These are phyloP conservation scores for Festucalex cinctus DNA, from an alignment of 2,113 vertebrate species.

Conservation along the genomic window DNA sequence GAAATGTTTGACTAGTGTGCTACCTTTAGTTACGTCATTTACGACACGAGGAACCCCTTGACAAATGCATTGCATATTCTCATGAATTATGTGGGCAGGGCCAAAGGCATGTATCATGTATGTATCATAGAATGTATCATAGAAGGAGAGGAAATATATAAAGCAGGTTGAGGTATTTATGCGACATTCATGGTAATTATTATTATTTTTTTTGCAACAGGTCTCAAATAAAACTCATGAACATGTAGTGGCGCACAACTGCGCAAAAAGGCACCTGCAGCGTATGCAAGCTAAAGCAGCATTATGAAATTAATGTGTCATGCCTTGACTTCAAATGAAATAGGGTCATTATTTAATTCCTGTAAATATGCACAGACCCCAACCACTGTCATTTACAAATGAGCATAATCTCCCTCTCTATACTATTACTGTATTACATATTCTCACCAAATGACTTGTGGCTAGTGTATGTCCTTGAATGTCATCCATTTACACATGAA, in stretches of 20 bases:
- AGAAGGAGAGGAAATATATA: too few species aligned
- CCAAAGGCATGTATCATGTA: constrained; percentile 70
- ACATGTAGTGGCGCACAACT: too few species aligned
- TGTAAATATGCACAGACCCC: too few species aligned
- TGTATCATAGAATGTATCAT: too few species aligned
- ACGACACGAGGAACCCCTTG: constrained; percentile 42
- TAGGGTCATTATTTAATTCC: too few species aligned
- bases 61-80: constrained; percentile 72
- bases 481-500: background rate
- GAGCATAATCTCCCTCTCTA: too few species aligned
- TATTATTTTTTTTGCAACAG: too few species aligned
- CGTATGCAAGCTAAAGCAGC: background rate
- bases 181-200: too few species aligned
- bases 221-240: too few species aligned
- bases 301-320: background rate
- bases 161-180: too few species aligned
- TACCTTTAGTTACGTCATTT: constrained; percentile 38
- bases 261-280: background rate
- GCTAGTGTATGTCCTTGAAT: background rate
- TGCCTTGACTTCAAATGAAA: background rate
- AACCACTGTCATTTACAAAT: too few species aligned
- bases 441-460: background rate
- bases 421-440: too few species aligned
- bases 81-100: constrained; percentile 61
- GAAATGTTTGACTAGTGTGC: constrained; percentile 34